Conservation (phyloP, 2,888 invertebrate genomes). For the Ommatoiulus sabulosus region DNA sequence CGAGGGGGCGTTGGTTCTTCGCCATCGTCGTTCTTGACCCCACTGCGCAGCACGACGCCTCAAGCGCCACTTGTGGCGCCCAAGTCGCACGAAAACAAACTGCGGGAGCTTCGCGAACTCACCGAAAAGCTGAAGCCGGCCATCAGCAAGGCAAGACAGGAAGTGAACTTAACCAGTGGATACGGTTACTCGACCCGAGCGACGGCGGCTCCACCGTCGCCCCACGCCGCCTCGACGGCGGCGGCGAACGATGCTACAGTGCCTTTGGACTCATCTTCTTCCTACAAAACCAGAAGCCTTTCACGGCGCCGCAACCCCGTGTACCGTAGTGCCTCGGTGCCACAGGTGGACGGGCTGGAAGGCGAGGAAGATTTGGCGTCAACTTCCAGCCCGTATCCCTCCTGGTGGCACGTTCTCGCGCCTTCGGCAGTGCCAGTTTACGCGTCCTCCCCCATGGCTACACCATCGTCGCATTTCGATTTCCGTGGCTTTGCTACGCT, state of each 20-base stretch:
- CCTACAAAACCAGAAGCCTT: constrained; percentile 52
- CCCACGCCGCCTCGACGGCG: constrained; percentile 72
- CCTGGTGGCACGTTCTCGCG: not conserved
- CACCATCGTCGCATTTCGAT: not conserved
- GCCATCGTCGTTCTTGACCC: not conserved
- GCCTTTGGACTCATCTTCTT: constrained; percentile 30
- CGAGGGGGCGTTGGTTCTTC: constrained; percentile 54
- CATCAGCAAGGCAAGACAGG: constrained; percentile 55
- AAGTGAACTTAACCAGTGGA: constrained; percentile 53
- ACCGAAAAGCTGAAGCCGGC: constrained; percentile 82
- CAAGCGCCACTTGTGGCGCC: not conserved
- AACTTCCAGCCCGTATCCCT: not conserved
- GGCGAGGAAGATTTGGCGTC: constrained; percentile 32
- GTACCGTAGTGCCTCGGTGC: constrained; percentile 86
- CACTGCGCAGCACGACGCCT: constrained; percentile 48
- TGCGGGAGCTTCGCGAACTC: constrained; percentile 74
- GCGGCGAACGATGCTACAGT: constrained; percentile 74
- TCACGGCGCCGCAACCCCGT: constrained; percentile 68
- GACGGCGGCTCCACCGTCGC: constrained; percentile 63
- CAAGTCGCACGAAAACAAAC: constrained; percentile 49
- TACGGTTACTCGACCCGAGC: constrained; percentile 62
- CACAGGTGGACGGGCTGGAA: constrained; percentile 80
- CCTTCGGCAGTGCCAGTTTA: not conserved
- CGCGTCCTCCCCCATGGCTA: not conserved
- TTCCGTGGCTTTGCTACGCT: constrained; percentile 41